Evolutionary conservation across 2,113 vertebrate species (phyloP).

Genomic region (Chlorodrepanis virens): DNA sequence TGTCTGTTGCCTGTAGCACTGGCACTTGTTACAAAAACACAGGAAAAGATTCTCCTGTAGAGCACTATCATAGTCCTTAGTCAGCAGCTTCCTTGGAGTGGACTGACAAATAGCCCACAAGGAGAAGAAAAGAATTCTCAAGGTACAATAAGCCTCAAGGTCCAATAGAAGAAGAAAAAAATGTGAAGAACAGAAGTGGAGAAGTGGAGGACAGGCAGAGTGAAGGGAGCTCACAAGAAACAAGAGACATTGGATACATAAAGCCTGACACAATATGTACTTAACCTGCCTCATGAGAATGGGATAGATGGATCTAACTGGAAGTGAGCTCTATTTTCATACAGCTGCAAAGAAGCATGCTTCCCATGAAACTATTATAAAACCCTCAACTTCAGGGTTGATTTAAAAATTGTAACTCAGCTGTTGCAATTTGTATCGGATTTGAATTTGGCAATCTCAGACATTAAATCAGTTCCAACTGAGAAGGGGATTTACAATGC

Average conservation of each 20-base stretch:
- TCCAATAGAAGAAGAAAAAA: neutral
- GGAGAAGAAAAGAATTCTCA: neutral
- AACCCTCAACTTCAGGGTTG: constrained; percentile 35
- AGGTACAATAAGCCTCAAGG: neutral
- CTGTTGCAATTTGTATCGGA: constrained; percentile 47
- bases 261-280: neutral
- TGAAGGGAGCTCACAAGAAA: neutral
- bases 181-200: neutral
- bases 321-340: constrained; percentile 27
- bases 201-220: neutral
- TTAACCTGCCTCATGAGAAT: neutral
- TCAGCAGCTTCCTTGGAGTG: neutral
- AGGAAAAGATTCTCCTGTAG: neutral
- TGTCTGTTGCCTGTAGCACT: neutral
- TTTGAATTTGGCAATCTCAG: constrained; percentile 52
- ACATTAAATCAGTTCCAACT: constrained; percentile 49
- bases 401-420: constrained; percentile 65
- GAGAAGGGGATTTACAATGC: constrained; percentile 8
- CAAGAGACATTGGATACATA: neutral
- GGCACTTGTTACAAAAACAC: neutral
- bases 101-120: neutral
- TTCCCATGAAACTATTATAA: constrained; percentile 60
- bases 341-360: constrained; percentile 54
- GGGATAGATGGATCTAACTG: neutral
- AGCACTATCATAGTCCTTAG: neutral